A percentile compares a stretch with the other conserved stretches of the same genome.
Evolutionary conservation across 2,797 vertebrate genomes (phyloP).

Genomic region (Tenualosa ilisha): DNA sequence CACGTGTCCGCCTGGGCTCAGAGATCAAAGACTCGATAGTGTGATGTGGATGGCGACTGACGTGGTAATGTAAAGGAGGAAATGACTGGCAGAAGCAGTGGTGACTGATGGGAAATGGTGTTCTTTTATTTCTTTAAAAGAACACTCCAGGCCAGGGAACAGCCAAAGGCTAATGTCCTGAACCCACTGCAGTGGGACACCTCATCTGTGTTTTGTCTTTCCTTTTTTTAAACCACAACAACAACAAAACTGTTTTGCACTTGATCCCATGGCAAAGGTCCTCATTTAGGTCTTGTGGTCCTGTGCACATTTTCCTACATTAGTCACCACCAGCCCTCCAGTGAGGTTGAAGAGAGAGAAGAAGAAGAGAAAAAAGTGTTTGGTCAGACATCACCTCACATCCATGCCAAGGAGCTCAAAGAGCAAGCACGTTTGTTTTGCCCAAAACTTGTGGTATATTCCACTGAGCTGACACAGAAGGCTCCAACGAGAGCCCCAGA

Average conservation of each 20-base stretch:
- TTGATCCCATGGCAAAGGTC: conserved; percentile 52
- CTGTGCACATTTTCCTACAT: conserved; percentile 60
- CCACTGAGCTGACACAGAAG: neutral
- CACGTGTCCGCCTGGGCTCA: conserved; percentile 92
- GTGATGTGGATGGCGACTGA: conserved; percentile 64
- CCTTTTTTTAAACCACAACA: neutral
- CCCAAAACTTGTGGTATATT: neutral
- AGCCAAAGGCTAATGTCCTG: conserved; percentile 47
- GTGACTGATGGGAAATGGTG: conserved; percentile 53
- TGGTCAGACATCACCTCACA: neutral
- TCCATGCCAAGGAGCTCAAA: neutral
- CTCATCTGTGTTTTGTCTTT: conserved; percentile 51
- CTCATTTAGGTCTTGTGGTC: conserved; percentile 61
- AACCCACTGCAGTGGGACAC: conserved; percentile 54
- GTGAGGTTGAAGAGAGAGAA: conserved; percentile 53
- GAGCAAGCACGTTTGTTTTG: neutral
- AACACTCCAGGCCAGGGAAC: conserved; percentile 43
- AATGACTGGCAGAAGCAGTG: conserved; percentile 31
- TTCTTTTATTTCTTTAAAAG: conserved; percentile 38
- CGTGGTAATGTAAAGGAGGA: neutral
- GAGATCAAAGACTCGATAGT: conserved; percentile 97
- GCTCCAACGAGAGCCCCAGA: conserved; percentile 4
- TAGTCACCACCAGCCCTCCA: conserved; percentile 55
- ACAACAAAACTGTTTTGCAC: conserved; percentile 68
- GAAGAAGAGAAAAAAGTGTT: conserved; percentile 24